Conservation (phyloP, 2,113 vertebrate genomes). For the Synchiropus splendidus region DNA sequence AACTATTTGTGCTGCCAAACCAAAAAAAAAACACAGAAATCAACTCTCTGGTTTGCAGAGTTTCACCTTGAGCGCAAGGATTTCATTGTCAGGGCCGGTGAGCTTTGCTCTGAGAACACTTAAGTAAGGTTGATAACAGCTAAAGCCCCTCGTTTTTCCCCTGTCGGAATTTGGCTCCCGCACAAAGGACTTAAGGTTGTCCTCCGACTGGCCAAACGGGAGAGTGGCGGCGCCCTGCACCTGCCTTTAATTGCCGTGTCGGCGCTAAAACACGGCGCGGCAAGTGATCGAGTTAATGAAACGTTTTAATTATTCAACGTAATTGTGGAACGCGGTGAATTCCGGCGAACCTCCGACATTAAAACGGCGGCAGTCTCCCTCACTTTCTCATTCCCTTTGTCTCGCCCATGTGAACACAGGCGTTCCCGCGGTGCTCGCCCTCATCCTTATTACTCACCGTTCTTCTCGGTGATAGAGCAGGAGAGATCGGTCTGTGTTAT, state of each 20-base stretch:
- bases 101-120: constrained; percentile 34
- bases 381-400: constrained; percentile 30
- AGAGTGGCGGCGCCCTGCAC: constrained; percentile 4
- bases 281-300: constrained; percentile 60
- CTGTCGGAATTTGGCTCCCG: constrained; percentile 22
- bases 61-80: constrained; percentile 33
- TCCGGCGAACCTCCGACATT: constrained; percentile 22
- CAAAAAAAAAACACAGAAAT: constrained; percentile 14
- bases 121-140: constrained; percentile 31
- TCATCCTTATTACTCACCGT: constrained; percentile 30
- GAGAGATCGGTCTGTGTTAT: constrained; percentile 41
- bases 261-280: constrained; percentile 44
- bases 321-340: constrained; percentile 47
- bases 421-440: constrained; percentile 21
- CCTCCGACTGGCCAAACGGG: too few relatives aligned
- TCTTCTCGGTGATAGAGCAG: too few relatives aligned
- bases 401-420: constrained; percentile 26
- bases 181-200: constrained; percentile 23
- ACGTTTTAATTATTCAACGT: constrained; percentile 60
- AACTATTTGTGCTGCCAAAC: constrained; percentile 17
- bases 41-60: constrained; percentile 26
- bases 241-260: constrained; percentile 37
- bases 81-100: constrained; percentile 24
- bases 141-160: constrained; percentile 33
- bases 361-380: too few relatives aligned